Conservation (phyloP, 2,888 invertebrate genomes). For the Agrilus biguttatus region DNA sequence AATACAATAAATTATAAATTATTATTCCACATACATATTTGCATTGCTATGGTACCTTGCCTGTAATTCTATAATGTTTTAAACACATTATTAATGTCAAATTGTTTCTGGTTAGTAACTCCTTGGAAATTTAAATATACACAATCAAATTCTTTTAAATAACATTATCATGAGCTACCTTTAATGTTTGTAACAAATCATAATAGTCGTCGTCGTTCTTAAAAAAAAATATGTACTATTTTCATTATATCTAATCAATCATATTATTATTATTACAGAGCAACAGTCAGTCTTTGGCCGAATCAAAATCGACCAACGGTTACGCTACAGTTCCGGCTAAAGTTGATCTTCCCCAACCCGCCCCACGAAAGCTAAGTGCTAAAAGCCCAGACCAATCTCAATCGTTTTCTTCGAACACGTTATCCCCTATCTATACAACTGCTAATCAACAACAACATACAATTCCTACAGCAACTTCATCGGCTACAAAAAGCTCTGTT, state of each 20-base stretch:
- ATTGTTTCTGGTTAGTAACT: no score
- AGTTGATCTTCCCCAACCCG: conserved; percentile 25
- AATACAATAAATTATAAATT: conserved; percentile 12
- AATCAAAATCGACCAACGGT: conserved; percentile 8
- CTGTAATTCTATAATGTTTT: no score
- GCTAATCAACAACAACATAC: conserved; percentile 8
- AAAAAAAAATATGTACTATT: no score
- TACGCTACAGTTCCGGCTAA: conserved; percentile 15
- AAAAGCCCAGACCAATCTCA: conserved; percentile 6
- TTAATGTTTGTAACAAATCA: no score
- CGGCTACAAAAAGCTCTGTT: conserved; percentile 13
- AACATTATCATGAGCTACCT: no score
- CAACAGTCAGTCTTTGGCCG: conserved; percentile 1
- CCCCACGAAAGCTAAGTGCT: conserved; percentile 19
- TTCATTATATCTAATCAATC: no score
- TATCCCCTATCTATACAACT: conserved; percentile 10
- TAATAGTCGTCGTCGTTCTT: no score
- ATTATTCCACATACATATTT: neutral
- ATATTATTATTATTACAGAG: no score
- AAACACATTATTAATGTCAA: no score
- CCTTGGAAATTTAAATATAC: no score
- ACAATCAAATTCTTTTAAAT: no score
- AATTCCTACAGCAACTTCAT: conserved; percentile 31
- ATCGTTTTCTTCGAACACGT: conserved; percentile 1
- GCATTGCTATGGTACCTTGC: no score